Evolutionary conservation across 1,140 invertebrate species (phyloP).

Genomic region (Ptiloglossa arizonensis): DNA sequence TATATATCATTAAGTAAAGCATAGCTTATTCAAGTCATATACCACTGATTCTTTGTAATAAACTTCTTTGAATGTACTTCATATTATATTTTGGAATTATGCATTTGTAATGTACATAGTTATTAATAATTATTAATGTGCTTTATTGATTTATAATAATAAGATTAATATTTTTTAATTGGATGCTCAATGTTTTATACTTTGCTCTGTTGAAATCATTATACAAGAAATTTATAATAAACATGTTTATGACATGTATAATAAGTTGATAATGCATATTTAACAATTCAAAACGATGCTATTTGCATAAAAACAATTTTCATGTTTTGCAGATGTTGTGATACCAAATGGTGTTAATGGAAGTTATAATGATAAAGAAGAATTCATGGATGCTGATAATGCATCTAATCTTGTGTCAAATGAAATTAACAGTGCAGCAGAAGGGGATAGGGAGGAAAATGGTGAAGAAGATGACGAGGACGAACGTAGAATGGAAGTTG

Average conservation of each 20-base stretch:
- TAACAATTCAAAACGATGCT: not conserved
- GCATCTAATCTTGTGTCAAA: constrained; percentile 50
- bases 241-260: not conserved
- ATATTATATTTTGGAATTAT: not conserved
- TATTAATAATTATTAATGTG: not conserved
- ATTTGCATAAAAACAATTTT: constrained; percentile 23
- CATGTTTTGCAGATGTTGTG: constrained; percentile 71
- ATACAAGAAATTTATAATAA: not conserved
- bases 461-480: constrained; percentile 74
- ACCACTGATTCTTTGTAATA: not conserved
- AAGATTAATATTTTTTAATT: not conserved
- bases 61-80: not conserved
- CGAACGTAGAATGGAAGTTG: constrained; percentile 59
- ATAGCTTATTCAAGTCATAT: not conserved
- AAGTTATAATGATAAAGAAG: constrained; percentile 75
- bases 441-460: constrained; percentile 55
- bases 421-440: constrained; percentile 58
- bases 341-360: constrained; percentile 79
- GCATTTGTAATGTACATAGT: not conserved
- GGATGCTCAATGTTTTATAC: not conserved
- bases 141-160: not conserved
- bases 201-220: not conserved
- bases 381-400: constrained; percentile 62
- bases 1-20: not conserved
- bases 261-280: not conserved